These are phyloP conservation scores for Haemorhous mexicanus DNA, from an alignment of 2,113 vertebrate genomes.

Conservation along the genomic window DNA sequence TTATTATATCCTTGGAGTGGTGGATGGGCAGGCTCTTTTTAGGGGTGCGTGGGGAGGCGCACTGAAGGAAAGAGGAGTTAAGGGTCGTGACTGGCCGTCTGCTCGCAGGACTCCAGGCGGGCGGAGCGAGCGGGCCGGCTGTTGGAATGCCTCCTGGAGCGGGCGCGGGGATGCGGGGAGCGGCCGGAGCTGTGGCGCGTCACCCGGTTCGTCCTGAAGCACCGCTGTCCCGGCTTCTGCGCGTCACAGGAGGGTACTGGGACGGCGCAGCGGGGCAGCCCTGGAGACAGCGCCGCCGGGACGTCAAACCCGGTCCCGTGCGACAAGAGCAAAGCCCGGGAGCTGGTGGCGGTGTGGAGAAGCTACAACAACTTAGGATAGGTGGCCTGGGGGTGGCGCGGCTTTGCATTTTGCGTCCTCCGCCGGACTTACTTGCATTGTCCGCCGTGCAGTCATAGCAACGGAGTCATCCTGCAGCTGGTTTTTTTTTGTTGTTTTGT, in stretches of 20 bases:
- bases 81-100: not conserved
- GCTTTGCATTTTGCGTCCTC: not conserved
- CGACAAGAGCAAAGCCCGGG: not conserved
- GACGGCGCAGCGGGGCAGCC: not conserved
- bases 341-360: conserved; percentile 21
- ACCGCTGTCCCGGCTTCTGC: not conserved
- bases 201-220: not conserved
- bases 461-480: not conserved
- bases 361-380: conserved; percentile 30
- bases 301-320: not conserved
- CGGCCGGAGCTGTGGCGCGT: not conserved
- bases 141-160: not conserved
- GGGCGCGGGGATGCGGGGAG: not conserved
- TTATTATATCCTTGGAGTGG: not conserved
- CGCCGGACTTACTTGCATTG: not conserved
- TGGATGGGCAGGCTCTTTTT: not conserved
- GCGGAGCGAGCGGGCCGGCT: not conserved
- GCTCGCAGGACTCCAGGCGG: not conserved
- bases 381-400: not conserved
- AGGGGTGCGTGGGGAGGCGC: not conserved
- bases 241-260: not conserved
- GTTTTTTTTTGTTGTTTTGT: not conserved
- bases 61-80: no score
- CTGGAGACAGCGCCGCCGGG: not conserved
- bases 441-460: not conserved